phyloP scores from a whole-genome alignment of 2,888 invertebrate genomes.

The Oeneis ivallda region DNA sequence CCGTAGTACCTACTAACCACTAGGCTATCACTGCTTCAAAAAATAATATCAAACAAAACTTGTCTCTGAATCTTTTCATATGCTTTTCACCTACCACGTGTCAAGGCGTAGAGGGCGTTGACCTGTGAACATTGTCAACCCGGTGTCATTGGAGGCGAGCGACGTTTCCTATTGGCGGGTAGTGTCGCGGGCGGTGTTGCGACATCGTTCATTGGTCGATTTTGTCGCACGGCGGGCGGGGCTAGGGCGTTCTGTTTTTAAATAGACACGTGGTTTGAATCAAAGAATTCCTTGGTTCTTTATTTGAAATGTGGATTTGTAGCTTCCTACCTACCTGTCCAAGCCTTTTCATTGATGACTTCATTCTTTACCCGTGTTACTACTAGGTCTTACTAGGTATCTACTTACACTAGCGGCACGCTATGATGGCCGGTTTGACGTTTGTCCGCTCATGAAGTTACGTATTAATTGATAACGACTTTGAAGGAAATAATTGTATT shows the following conservation, averaged over 20 bases:
- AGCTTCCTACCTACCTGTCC: too few relatives aligned
- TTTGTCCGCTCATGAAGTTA: too few relatives aligned
- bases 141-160: conserved; percentile 73
- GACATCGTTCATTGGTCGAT: conserved; percentile 72
- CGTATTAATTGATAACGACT: too few relatives aligned
- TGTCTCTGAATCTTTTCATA: conserved; percentile 35
- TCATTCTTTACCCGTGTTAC: too few relatives aligned
- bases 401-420: too few relatives aligned
- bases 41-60: conserved; percentile 6
- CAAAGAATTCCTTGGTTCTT: conserved; percentile 16
- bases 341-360: too few relatives aligned
- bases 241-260: conserved; percentile 57
- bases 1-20: too few relatives aligned
- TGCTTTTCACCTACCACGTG: conserved; percentile 58
- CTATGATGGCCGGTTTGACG: too few relatives aligned
- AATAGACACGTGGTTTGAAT: conserved; percentile 40
- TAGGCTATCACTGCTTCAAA: too few relatives aligned
- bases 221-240: conserved; percentile 70
- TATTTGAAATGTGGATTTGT: background rate
- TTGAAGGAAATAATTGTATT: too few relatives aligned
- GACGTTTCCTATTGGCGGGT: conserved; percentile 64
- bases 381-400: too few relatives aligned
- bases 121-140: conserved; percentile 68
- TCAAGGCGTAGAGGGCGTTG: conserved; percentile 74
- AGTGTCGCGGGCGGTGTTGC: conserved; percentile 72